These are phyloP conservation scores for Ruditapes philippinarum DNA, from an alignment of 1,140 invertebrate genomes.

Conservation along the genomic window DNA sequence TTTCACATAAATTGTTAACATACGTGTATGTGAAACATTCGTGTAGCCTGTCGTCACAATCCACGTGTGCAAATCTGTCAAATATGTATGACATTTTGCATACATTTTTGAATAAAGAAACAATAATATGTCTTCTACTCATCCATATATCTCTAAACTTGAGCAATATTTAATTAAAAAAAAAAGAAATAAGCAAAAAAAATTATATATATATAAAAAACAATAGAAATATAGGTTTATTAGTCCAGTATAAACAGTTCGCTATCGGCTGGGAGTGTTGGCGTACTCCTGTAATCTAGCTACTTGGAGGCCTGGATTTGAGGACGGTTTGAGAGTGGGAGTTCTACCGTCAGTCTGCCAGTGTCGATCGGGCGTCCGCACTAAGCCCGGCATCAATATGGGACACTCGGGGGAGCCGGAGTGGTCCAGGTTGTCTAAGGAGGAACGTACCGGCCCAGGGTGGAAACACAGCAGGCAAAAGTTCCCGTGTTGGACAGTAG, in stretches of 20 bases:
- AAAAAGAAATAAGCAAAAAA: no score
- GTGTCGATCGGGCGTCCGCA: slow-evolving; percentile 89
- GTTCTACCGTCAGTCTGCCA: slow-evolving; percentile 83
- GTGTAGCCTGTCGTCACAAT: no score
- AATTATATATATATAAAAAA: background rate
- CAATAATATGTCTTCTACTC: no score
- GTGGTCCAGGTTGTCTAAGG: slow-evolving; percentile 94
- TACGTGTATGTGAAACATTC: no score
- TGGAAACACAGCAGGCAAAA: slow-evolving; percentile 99
- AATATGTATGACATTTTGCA: no score
- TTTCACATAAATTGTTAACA: no score
- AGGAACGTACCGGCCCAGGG: slow-evolving; percentile 98
- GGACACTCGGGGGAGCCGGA: background rate
- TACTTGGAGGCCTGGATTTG: slow-evolving; percentile 88
- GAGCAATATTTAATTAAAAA: no score
- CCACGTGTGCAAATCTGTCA: no score
- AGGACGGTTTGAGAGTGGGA: slow-evolving; percentile 95
- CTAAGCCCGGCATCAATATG: slow-evolving; percentile 89
- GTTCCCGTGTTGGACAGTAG: slow-evolving; percentile 98
- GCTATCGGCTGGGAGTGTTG: background rate
- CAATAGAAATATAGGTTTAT: background rate
- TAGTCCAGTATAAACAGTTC: background rate
- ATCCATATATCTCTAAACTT: no score
- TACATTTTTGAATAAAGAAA: no score
- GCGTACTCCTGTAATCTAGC: slow-evolving; percentile 89